Evolutionary conservation across 2,113 vertebrate genomes (phyloP), one percentile per base, ranked within the genome.

Genomic region (Callospermophilus lateralis): DNA sequence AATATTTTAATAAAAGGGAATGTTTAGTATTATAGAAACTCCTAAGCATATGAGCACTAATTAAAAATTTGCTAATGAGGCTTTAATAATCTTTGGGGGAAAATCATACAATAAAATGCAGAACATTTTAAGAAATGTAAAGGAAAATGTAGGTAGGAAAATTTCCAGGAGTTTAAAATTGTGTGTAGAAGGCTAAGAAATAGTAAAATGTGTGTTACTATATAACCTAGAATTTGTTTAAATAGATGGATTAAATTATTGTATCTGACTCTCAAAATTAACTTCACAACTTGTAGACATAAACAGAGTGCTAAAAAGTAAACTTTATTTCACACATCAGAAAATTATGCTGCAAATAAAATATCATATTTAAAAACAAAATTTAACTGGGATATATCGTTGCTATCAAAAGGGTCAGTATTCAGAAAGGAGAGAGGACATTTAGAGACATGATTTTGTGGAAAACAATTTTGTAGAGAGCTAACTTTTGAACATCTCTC

Each of bases 61-160:
- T 30, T 55, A 88, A 90, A 28, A 24, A 93, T 85, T 91, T 96
- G 34, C 51, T 81, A 85, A 85, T 32, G 37, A 95, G 34, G 34
- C 24, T 7, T 81, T 73, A 70, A 81, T 37, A 58, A 53, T 20
- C 3, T 90, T 63, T 15, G 51, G 32, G 24, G 53, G 3, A 37
- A 30, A 63, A 58, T 30, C 4, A 84, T 30, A 53, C 6, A 72
- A 37, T 63, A 85, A 93, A 89, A 74, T 65, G 10, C 24, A 92
- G 28, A 93, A 10, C 6, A 13, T 45, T 45, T 45, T 45, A 45
- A 45, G 45, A 45, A 45, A 45, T 45, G 45, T 45, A 45, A 45
- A 45, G 8, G 45, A 45, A 45, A 45, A 45, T 45, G 45, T 45
- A 76, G 24, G 55, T 32, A 85, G 15, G 12, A 39, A 72, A 80